Evolutionary conservation across 2,113 vertebrate species (phyloP).

Genomic region (Notarius quadriscutis): DNA sequence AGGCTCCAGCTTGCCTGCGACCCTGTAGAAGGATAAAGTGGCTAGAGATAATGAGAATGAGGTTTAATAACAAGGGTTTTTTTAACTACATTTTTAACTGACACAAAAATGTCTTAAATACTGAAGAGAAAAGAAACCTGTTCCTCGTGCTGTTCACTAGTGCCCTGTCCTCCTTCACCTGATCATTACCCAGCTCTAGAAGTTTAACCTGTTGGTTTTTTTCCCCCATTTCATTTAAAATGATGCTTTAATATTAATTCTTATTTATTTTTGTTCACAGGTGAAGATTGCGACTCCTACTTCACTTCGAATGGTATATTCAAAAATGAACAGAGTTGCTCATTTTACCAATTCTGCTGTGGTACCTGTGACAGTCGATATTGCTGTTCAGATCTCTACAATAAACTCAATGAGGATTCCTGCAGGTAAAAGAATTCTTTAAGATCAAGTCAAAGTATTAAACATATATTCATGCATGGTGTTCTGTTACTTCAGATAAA

Average conservation of each 20-base stretch:
- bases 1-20: too few species aligned
- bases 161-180: neutral
- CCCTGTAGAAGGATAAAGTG: too few species aligned
- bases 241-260: neutral
- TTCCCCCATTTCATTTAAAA: neutral
- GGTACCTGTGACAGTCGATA: constrained; percentile 48
- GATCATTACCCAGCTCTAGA: neutral
- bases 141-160: neutral
- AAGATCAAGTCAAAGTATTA: neutral
- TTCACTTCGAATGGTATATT: accelerated
- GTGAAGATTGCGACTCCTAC: constrained; percentile 53
- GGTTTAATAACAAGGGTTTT: neutral
- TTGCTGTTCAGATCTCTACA: accelerated
- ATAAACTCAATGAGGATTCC: accelerated
- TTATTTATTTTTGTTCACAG: constrained; percentile 31
- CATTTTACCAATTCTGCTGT: neutral
- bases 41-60: too few species aligned
- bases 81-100: neutral
- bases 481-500: neutral
- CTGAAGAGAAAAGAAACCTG: neutral
- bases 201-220: neutral
- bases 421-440: constrained; percentile 52
- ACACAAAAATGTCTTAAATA: neutral
- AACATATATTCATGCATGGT: neutral
- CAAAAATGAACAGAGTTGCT: accelerated